These are phyloP conservation scores for Pogonomyrmex californicus DNA, from an alignment of 1,140 invertebrate genomes.

Conservation along the genomic window DNA sequence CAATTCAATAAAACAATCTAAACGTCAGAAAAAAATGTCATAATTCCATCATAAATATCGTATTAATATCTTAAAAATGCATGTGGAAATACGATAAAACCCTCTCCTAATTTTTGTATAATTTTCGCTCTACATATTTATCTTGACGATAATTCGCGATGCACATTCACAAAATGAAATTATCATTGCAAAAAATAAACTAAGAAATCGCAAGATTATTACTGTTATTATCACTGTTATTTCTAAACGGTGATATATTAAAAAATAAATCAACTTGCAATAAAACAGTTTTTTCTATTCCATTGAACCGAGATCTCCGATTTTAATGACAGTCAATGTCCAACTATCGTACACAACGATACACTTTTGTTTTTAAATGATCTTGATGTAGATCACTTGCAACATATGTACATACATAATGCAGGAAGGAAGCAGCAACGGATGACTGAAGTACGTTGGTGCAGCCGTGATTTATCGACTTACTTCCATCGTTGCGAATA, in stretches of 20 bases:
- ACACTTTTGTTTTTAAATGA: background rate
- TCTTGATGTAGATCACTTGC: background rate
- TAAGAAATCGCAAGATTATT: background rate
- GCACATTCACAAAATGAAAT: background rate
- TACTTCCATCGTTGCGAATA: conserved; percentile 47
- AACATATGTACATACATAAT: background rate
- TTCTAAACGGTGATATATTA: background rate
- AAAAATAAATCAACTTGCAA: background rate
- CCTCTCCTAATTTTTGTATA: background rate
- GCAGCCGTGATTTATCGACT: conserved; percentile 52
- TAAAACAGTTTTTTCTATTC: background rate
- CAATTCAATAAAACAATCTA: background rate
- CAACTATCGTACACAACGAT: background rate
- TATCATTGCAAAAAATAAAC: background rate
- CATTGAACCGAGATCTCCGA: background rate
- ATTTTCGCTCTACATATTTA: background rate
- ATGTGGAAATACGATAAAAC: background rate
- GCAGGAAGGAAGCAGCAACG: conserved; percentile 46
- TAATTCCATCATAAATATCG: background rate
- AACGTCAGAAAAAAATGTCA: background rate
- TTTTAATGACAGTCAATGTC: background rate
- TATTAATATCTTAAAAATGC: background rate
- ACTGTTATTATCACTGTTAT: background rate
- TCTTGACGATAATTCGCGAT: background rate
- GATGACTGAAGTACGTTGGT: conserved; percentile 49